Conservation (phyloP, 2,888 invertebrate species). For the Agriopis aurantiaria region DNA sequence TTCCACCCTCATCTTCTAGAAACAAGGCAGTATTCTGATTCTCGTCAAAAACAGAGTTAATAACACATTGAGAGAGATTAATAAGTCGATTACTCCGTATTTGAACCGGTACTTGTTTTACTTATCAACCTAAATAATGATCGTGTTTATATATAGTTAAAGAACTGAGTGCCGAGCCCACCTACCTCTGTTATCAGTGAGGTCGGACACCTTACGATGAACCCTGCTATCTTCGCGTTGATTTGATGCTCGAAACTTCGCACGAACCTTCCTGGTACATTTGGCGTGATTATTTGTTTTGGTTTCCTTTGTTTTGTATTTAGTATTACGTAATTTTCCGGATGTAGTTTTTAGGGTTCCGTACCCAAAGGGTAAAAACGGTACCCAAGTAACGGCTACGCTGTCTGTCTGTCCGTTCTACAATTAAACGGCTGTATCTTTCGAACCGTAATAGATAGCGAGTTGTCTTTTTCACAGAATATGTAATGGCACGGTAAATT, state of each 20-base stretch:
- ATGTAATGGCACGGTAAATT: no score
- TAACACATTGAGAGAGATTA: neutral
- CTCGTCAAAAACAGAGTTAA: neutral
- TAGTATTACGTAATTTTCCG: constrained; percentile 1
- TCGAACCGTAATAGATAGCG: no score
- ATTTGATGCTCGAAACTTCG: constrained; percentile 23
- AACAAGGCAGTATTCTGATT: neutral
- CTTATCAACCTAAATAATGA: neutral
- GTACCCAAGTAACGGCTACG: no score
- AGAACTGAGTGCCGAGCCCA: constrained; percentile 8
- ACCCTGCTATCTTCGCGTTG: constrained; percentile 35
- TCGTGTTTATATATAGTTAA: constrained; percentile 7
- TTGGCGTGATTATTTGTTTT: constrained; percentile 31
- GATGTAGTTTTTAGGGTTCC: neutral
- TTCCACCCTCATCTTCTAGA: neutral
- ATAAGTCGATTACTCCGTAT: neutral
- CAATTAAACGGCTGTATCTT: no score
- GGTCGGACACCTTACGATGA: constrained; percentile 28
- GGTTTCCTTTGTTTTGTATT: neutral
- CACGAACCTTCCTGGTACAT: constrained; percentile 40
- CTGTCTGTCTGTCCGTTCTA: no score
- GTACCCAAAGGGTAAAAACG: no score
- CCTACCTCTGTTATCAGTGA: constrained; percentile 27
- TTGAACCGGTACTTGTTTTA: neutral
- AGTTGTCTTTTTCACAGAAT: no score